Conservation (phyloP, 2,888 invertebrate genomes). For the Glyphotaelius pellucidus region DNA sequence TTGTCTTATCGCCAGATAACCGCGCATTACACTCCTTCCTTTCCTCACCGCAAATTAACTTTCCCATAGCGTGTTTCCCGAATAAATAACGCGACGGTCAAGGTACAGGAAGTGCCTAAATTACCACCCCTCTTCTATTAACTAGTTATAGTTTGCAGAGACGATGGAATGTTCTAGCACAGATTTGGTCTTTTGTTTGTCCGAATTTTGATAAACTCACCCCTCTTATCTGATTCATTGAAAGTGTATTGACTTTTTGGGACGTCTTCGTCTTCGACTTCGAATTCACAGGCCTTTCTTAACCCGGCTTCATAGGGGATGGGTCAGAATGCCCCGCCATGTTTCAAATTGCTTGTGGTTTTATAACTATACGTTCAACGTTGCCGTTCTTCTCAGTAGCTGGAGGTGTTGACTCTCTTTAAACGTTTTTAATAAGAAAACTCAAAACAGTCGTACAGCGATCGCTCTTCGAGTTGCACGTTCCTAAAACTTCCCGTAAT, state of each 20-base stretch:
- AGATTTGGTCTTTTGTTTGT: background rate
- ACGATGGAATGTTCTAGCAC: background rate
- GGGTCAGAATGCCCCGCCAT: too few relatives aligned
- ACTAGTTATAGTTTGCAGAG: background rate
- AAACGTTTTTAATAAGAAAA: too few relatives aligned
- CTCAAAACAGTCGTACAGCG: too few relatives aligned
- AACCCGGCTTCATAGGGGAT: too few relatives aligned
- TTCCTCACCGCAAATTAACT: slow-evolving; percentile 51
- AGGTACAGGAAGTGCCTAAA: slow-evolving; percentile 28
- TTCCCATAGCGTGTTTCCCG: slow-evolving; percentile 16
- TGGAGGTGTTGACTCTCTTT: too few relatives aligned
- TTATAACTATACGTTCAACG: too few relatives aligned
- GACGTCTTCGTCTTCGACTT: background rate
- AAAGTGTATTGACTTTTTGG: background rate
- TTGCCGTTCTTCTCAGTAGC: too few relatives aligned
- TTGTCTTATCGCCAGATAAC: slow-evolving; percentile 43
- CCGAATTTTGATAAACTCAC: background rate
- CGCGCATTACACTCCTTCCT: slow-evolving; percentile 22
- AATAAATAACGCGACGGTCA: background rate
- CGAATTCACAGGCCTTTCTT: background rate
- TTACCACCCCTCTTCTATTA: background rate
- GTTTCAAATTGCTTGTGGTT: too few relatives aligned
- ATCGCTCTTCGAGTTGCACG: too few relatives aligned
- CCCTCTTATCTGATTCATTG: background rate
- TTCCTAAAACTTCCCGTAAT: too few relatives aligned